These are phyloP conservation scores for Callipepla squamata DNA, from an alignment of 2,113 vertebrate genomes.

Conservation along the genomic window DNA sequence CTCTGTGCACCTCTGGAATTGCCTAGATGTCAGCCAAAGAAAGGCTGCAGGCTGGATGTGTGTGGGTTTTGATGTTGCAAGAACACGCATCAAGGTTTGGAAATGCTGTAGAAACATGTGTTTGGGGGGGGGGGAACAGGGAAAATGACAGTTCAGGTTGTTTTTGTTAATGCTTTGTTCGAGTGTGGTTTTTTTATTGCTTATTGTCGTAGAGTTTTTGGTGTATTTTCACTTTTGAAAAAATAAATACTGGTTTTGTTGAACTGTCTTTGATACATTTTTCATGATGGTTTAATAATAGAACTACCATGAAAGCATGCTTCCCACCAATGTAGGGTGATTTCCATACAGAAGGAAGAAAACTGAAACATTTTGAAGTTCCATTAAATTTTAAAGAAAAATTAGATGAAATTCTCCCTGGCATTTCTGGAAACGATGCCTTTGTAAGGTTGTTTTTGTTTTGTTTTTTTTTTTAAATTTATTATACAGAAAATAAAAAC, in stretches of 20 bases:
- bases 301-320: neutral
- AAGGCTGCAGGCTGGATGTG: neutral
- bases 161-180: slow-evolving; percentile 27
- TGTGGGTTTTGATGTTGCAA: neutral
- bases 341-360: neutral
- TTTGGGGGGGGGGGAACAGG: too few species aligned
- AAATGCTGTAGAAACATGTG: neutral
- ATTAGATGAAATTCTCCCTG: neutral
- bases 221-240: slow-evolving; percentile 34
- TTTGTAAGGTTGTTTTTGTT: too few species aligned
- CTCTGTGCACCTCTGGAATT: neutral
- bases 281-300: slow-evolving; percentile 61
- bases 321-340: neutral
- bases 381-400: slow-evolving; percentile 64
- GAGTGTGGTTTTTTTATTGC: neutral
- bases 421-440: neutral
- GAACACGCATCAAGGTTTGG: neutral
- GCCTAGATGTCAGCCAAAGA: neutral
- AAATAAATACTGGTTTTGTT: slow-evolving; percentile 65
- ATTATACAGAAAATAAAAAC: neutral
- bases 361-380: slow-evolving; percentile 41
- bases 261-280: slow-evolving; percentile 63
- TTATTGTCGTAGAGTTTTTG: neutral
- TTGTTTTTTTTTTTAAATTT: too few species aligned
- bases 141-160: neutral